Base-by-base conservation (phyloP, 2,113 vertebrate genomes). In the Oxyura jamaicensis region DNA sequence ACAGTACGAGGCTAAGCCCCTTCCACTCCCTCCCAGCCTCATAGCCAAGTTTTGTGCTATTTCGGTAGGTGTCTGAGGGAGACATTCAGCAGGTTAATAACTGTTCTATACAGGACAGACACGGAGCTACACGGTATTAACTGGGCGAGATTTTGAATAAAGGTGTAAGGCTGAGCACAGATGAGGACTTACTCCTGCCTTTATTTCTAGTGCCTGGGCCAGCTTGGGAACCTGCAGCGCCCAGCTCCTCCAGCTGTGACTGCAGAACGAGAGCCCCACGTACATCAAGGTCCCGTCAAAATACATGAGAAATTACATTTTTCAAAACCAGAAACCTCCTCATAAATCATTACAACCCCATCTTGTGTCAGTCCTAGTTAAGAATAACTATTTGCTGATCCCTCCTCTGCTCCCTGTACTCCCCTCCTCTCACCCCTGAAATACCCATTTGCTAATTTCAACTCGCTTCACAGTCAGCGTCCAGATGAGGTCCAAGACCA, bases 201-300 rank as follows among this genome's bases (percentile, higher is more conserved):
- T 23, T 11, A 20, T 5, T 2, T 4, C 73, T 14, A 4, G 29
- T 1, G 39, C 60, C 19, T 2, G 2, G 35, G 8, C 3, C 7
- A 15, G 39, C 31, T 5, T 5, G 44, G 44, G 8, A 28, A 2
- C 20, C 1, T 2, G 0, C 29, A 8, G 7, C 21, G 1, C 7
- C 6, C 26, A 0, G 2, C 50, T 52, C 50, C 50, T 52, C 23
- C 50, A 23, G 62, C 79, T 21, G 71, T 1, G 3, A 3, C 58
- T 3, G 46, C 59, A 26, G 16, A 1, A 6, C 4, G 18, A 26
- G 2, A 55, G 86, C 75, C 69, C 44, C 13, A 7, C 28, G 44
- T 7, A 29, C 82, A 59, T 14, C 63, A 7, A 6, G 5, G 3
- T 6, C 41, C 11, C 48, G 58, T 44, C 79, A 48, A 73, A 90